Evolutionary conservation across 2,797 vertebrate genomes (phyloP).

Genomic region (Cossypha polioptera): DNA sequence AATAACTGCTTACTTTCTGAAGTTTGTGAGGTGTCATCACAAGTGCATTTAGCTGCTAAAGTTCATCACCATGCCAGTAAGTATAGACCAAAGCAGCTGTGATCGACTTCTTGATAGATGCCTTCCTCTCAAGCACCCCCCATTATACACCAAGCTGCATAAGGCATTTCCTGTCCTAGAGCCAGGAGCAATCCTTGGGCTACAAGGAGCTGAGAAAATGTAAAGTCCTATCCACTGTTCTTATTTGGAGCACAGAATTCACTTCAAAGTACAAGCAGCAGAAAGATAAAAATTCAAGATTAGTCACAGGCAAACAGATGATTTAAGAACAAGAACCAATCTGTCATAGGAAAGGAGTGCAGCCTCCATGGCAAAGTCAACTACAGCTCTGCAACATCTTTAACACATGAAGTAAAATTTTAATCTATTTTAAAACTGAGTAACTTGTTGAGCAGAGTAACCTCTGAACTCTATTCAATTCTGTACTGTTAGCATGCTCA

Average conservation of each 20-base stretch:
- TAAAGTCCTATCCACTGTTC: neutral
- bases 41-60: constrained; percentile 44
- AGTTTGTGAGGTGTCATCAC: constrained; percentile 62
- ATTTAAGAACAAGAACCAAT: constrained; percentile 42
- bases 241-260: constrained; percentile 2
- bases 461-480: constrained; percentile 11
- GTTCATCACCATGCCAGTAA: constrained; percentile 52
- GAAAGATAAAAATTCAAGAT: constrained; percentile 39
- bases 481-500: neutral
- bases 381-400: constrained; percentile 8
- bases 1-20: constrained; percentile 56
- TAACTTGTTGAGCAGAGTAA: constrained; percentile 27
- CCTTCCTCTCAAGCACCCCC: neutral
- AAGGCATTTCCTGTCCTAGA: neutral
- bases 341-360: neutral
- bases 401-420: constrained; percentile 4
- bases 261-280: constrained; percentile 33
- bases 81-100: constrained; percentile 50
- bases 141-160: neutral
- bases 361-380: neutral
- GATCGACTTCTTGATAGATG: neutral
- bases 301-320: constrained; percentile 48
- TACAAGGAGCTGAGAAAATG: neutral
- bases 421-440: constrained; percentile 53
- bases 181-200: neutral